phyloP scores from a whole-genome alignment of 2,797 vertebrate species.

The Peromyscus nudipes region DNA sequence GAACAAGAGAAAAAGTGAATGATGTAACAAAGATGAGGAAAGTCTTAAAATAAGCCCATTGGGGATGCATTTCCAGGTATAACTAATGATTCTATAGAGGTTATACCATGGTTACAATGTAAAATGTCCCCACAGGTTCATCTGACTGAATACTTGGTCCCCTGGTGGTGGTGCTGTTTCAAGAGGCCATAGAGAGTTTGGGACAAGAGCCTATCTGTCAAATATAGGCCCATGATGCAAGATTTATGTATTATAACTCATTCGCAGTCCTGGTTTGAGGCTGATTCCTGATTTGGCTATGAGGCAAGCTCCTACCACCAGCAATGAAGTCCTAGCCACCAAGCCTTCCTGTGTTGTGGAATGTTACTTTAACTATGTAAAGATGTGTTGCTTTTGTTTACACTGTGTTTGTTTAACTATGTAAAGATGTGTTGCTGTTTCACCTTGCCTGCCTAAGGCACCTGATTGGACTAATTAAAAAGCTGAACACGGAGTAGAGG shows the following conservation, averaged over 20 bases:
- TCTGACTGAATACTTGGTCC: neutral
- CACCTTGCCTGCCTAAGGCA: neutral
- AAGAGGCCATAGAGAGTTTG: neutral
- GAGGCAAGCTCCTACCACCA: neutral
- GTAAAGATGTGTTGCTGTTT: neutral
- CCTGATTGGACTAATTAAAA: neutral
- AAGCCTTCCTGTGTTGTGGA: neutral
- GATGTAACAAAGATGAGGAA: neutral
- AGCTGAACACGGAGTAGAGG: neutral
- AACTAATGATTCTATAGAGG: neutral
- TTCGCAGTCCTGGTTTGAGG: neutral
- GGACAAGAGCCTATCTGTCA: neutral
- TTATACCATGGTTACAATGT: neutral
- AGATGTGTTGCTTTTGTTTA: too few relatives aligned
- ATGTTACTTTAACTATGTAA: neutral
- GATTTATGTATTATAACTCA: neutral
- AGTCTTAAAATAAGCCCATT: neutral
- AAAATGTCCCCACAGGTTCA: neutral
- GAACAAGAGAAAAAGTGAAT: neutral
- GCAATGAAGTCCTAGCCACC: neutral
- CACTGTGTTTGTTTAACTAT: too few relatives aligned
- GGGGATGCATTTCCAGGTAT: neutral
- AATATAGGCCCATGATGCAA: neutral
- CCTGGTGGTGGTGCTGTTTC: too few relatives aligned
- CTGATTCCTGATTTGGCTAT: neutral